These are phyloP conservation scores for Pelodytes ibericus DNA, from an alignment of 2,797 vertebrate species.

Conservation along the genomic window DNA sequence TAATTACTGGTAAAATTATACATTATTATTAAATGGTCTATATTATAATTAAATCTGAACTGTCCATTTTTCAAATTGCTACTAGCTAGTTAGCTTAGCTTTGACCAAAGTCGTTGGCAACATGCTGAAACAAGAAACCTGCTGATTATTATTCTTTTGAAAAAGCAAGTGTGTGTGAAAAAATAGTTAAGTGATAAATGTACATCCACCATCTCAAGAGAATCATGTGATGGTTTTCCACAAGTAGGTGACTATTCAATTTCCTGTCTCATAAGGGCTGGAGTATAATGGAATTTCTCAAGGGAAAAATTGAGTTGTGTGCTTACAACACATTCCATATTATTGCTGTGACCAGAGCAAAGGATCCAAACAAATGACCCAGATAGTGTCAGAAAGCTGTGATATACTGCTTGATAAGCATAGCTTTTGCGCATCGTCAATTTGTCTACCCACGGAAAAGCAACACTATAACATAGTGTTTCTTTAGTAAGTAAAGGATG, in stretches of 20 bases:
- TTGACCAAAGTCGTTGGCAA: background rate
- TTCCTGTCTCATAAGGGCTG: constrained; percentile 43
- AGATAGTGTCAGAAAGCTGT: constrained; percentile 35
- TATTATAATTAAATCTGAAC: no score
- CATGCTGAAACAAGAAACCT: background rate
- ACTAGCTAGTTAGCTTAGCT: no score
- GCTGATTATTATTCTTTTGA: constrained; percentile 16
- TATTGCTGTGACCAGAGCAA: constrained; percentile 37
- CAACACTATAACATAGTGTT: constrained; percentile 4
- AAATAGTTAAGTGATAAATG: constrained; percentile 30
- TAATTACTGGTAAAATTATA: no score
- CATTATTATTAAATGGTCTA: no score
- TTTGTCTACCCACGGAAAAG: constrained; percentile 12
- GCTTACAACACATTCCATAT: constrained; percentile 47
- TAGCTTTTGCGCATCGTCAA: constrained; percentile 29
- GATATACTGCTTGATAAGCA: constrained; percentile 38
- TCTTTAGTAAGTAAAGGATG: constrained; percentile 6
- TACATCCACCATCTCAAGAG: constrained; percentile 33
- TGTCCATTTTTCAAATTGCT: no score
- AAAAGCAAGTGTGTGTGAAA: constrained; percentile 11
- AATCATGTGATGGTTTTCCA: constrained; percentile 39
- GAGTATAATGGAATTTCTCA: constrained; percentile 45
- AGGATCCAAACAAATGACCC: constrained; percentile 37
- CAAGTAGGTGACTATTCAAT: constrained; percentile 48
- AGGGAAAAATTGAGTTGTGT: constrained; percentile 43